phyloP scores from a whole-genome alignment of 1,140 invertebrate genomes.

The Vollenhovia emeryi region DNA sequence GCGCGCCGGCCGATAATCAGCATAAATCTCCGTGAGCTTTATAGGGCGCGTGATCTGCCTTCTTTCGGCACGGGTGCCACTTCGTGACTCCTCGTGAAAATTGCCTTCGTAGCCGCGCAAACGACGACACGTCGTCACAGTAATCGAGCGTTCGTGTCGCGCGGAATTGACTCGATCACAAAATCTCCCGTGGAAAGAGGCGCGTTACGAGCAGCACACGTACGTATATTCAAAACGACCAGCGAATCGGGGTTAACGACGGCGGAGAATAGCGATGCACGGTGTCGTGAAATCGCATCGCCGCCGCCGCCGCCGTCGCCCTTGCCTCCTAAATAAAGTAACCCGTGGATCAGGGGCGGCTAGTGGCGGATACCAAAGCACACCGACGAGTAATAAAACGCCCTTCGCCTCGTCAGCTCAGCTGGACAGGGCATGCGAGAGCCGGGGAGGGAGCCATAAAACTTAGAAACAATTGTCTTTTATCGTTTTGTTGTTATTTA shows the following conservation, averaged over 20 bases:
- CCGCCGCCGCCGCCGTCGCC: constrained; percentile 73
- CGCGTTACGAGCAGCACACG: background rate
- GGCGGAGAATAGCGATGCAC: constrained; percentile 6
- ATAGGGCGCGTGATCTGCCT: background rate
- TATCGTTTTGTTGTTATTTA: constrained; percentile 83
- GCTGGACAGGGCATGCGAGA: constrained; percentile 62
- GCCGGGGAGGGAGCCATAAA: constrained; percentile 73
- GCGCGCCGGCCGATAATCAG: constrained; percentile 61
- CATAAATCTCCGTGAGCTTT: constrained; percentile 61
- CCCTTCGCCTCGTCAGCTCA: constrained; percentile 74
- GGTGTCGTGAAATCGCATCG: constrained; percentile 36
- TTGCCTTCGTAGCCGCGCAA: background rate
- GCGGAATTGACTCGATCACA: background rate
- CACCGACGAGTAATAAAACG: constrained; percentile 79
- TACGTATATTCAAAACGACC: constrained; percentile 18
- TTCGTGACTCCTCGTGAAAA: constrained; percentile 30
- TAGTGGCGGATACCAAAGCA: constrained; percentile 61
- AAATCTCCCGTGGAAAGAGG: background rate
- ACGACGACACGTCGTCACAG: background rate
- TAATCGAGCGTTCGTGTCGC: background rate
- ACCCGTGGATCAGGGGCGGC: constrained; percentile 76
- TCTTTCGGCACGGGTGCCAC: constrained; percentile 7
- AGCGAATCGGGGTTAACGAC: constrained; percentile 11
- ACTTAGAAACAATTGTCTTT: constrained; percentile 83
- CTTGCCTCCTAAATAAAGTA: constrained; percentile 82